Conservation (phyloP, 2,797 vertebrate species). For the Melanotaenia parkinsoni region DNA sequence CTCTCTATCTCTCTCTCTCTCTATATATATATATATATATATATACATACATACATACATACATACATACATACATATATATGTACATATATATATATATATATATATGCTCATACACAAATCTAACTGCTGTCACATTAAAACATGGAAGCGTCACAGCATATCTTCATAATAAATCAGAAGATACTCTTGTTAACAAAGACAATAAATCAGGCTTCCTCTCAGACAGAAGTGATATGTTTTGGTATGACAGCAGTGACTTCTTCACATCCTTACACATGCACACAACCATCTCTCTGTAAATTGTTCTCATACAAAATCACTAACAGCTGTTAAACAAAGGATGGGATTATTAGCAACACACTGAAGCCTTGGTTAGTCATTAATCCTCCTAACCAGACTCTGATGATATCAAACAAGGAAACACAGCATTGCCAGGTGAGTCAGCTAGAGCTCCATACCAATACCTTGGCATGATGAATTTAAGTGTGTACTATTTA, state of each 20-base stretch:
- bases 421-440: conserved; percentile 36
- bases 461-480: conserved; percentile 52
- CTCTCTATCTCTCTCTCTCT: no score
- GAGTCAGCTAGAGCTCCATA: conserved; percentile 27
- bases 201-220: not conserved
- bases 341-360: conserved; percentile 26
- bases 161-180: not conserved
- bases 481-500: conserved; percentile 14
- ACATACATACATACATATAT: no score
- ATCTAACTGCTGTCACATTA: conserved; percentile 46
- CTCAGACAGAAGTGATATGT: not conserved
- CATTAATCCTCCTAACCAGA: conserved; percentile 56
- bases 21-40: no score
- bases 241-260: conserved; percentile 42
- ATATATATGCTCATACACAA: not conserved
- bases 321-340: conserved; percentile 43
- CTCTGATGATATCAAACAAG: conserved; percentile 44
- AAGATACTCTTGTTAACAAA: not conserved
- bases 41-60: no score
- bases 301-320: not conserved
- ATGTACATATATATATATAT: no score
- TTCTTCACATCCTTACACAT: not conserved
- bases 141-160: conserved; percentile 10
- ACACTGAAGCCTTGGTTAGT: conserved; percentile 43
- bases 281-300: not conserved